Base-by-base conservation (phyloP, 2,888 invertebrate genomes). In the Charanyca ferruginea region DNA sequence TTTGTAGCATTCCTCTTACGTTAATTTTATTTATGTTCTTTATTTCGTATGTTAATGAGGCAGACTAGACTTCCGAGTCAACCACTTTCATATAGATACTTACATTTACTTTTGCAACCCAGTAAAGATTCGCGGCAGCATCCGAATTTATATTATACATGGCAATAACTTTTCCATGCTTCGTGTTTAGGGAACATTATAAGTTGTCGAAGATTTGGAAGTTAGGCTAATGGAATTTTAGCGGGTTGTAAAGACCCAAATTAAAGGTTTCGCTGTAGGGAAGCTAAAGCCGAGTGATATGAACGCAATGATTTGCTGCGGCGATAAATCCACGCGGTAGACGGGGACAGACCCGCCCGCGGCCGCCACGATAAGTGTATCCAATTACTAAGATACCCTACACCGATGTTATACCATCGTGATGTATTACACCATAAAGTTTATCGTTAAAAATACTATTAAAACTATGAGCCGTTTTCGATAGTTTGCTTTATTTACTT, bases 351-450 rank as follows among this genome's bases (percentile, higher is more conserved):
- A 87, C 87, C 86, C 86, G 93, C 92, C 93, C 86, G 89, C 87
- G 92, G 94, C 93, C 83, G 85, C 87, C 89, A 86, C 89, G 90
- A 89, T 92, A 93, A 93, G 91, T 92, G 92, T 93, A 93, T 93
- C 93, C 93, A 93, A 94, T 94, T 94, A 94, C 83, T 81, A 88
- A 84, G 89, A 91, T 90, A 89, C 90, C 87, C 85, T 87, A 90
- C 87, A 87, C 88, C 86, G 87, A 84, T 86, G 87, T 85, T 85
- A 86, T 86, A 87, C 85, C 77, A 85, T 83, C 83, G 83, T 86
- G 85, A 85, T 85, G 83, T 86, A 83, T 86, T 86, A 85, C 81
- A 79, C 74, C 80, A 84, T 87, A 83, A 84, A 86, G 77, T 80
- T 80, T 81, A 80, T 83, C 78, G 74, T 83, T 83, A 83, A 79